A percentile compares a stretch with the other conserved stretches of the same genome.
Conservation (phyloP, 2,113 vertebrate species). For the Oenanthe oenanthe region DNA sequence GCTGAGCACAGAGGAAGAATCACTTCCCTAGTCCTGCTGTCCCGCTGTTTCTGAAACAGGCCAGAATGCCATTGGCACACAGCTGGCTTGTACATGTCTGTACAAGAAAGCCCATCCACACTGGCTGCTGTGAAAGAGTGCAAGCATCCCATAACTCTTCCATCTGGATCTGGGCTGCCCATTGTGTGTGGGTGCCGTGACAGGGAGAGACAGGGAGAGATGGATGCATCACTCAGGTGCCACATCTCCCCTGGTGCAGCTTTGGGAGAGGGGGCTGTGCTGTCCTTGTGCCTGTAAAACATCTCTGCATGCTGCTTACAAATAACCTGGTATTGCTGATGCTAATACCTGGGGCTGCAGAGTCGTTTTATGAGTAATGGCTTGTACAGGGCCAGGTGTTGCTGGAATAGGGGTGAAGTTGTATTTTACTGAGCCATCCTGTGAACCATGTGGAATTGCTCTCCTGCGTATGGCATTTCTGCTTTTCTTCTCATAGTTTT, state of each 20-base stretch:
- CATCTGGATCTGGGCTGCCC: not conserved
- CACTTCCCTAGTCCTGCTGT: not conserved
- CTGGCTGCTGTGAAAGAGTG: too few species aligned
- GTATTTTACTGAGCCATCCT: not conserved
- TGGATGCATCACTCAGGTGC: not conserved
- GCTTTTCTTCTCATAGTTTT: not conserved
- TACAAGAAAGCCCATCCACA: fast-evolving
- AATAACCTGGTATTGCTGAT: not conserved
- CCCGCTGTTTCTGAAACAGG: not conserved
- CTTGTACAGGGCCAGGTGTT: not conserved
- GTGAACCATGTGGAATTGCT: not conserved
- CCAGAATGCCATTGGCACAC: not conserved
- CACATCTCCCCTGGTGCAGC: fast-evolving
- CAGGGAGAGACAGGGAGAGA: fast-evolving
- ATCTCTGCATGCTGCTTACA: fast-evolving
- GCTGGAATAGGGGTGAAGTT: not conserved
- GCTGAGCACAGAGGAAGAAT: not conserved
- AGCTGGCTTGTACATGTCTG: not conserved
- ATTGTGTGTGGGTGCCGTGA: fast-evolving
- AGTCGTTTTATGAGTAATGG: not conserved
- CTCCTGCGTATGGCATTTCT: not conserved
- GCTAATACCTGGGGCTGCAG: not conserved
- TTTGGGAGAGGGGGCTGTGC: not conserved
- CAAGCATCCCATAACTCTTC: too few species aligned
- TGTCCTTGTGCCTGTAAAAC: not conserved